Evolutionary conservation across 2,888 invertebrate species (phyloP).

Genomic region (Bombyx huttoni): DNA sequence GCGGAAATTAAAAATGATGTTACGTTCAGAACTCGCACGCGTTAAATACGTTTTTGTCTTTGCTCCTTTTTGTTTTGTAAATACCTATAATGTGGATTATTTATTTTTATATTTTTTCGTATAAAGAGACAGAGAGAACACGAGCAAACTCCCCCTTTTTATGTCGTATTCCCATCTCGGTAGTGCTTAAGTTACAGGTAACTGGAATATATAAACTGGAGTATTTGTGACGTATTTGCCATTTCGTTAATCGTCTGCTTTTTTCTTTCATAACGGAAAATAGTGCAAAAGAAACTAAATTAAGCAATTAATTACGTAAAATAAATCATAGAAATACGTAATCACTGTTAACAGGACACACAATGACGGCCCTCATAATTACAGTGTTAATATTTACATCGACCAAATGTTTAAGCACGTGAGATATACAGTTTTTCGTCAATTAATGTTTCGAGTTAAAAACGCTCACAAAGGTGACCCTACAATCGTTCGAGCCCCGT

Average conservation of each 20-base stretch:
- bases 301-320: slow-evolving; percentile 6
- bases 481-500: slow-evolving; percentile 48
- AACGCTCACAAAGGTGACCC: slow-evolving; percentile 48
- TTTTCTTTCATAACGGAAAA: too few relatives aligned
- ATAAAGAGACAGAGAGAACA: background rate
- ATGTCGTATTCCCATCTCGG: too few relatives aligned
- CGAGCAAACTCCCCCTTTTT: too few relatives aligned
- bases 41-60: slow-evolving; percentile 2
- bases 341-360: slow-evolving; percentile 28
- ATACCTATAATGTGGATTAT: background rate
- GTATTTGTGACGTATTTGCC: too few relatives aligned
- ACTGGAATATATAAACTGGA: too few relatives aligned
- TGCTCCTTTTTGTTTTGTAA: background rate
- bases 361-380: slow-evolving; percentile 33
- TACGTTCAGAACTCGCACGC: slow-evolving; percentile 26
- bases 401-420: slow-evolving; percentile 49
- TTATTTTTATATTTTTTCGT: background rate
- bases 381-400: slow-evolving; percentile 51
- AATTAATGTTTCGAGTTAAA: slow-evolving; percentile 59
- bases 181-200: too few relatives aligned
- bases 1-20: slow-evolving; percentile 60
- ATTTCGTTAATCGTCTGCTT: too few relatives aligned
- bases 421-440: slow-evolving; percentile 62
- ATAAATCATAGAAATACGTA: slow-evolving; percentile 25
- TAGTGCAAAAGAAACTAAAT: background rate